Evolutionary conservation across 2,797 vertebrate genomes (phyloP), one percentile per base, ranked within the genome.

Genomic region (Champsocephalus esox): DNA sequence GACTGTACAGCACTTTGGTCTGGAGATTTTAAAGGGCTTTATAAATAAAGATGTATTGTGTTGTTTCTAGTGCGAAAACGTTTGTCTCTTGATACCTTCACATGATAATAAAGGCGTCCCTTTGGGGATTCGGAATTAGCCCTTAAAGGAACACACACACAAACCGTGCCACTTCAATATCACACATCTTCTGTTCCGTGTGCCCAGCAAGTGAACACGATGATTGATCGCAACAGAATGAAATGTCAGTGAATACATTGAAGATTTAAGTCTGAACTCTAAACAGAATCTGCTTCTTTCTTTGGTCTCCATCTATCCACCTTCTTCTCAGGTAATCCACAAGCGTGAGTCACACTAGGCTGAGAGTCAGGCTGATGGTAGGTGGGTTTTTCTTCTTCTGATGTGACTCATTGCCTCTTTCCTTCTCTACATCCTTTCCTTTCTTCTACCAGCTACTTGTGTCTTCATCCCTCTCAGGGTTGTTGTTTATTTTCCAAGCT

Each of bases 301-400:
- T 83, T 57, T 75, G 10, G 2, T 58, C 50, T 17, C 34, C 57
- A 4, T 64, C 55, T 68, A 5, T 75, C 17, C 55, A 10, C 19
- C 24, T 57, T 34, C 21, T 49, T 81, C 71, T 73, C 86, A 95
- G 93, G 84, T 87, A 62, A 85, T 73, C 77, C 68, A 81, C 72
- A 64, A 51, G 68, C 88, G 73, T 84, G 84, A 85, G 60, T 83
- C 67, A 83, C 77, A 66, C 72, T 38, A 66, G 56, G 50, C 84
- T 80, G 85, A 83, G 75, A 55, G 74, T 77, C 85, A 88, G 84
- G 80, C 89, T 82, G 82, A 94, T 94, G 93, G 92, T 94, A 93
- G 83, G 93, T 92, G 84, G 34, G 62, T 78, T 81, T 83, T 80
- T 77, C 75, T 73, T 62, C 12, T 68, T 28, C 43, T 75, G 17